A percentile compares a stretch with the other conserved stretches of the same genome.
phyloP scores from a whole-genome alignment of 2,888 invertebrate species.

The Creontiades dilutus region DNA sequence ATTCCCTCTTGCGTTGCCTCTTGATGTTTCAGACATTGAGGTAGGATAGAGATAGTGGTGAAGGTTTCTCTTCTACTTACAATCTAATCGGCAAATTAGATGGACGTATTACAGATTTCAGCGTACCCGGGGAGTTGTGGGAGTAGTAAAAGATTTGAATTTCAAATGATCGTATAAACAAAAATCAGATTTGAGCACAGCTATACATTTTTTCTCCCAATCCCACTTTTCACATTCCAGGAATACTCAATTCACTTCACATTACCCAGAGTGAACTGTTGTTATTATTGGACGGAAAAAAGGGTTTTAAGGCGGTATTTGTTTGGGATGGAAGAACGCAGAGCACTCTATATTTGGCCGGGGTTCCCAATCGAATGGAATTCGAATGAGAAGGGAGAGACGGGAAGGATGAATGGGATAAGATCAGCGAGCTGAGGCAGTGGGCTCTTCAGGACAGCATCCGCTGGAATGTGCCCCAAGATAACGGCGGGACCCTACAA shows the following conservation, averaged over 20 bases:
- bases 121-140: no score
- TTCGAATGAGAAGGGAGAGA: conserved; percentile 20
- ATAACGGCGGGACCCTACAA: conserved; percentile 3
- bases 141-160: no score
- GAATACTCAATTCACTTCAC: not conserved
- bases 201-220: no score
- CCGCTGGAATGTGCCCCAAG: conserved; percentile 26
- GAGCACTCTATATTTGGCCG: conserved; percentile 21
- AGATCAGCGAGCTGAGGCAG: conserved; percentile 30
- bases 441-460: conserved; percentile 9
- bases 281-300: conserved; percentile 3
- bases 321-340: conserved; percentile 12
- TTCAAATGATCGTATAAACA: no score
- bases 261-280: not conserved
- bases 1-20: no score
- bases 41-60: no score
- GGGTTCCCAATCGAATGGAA: conserved; percentile 25
- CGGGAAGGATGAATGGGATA: conserved; percentile 25
- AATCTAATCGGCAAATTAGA: no score
- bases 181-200: no score
- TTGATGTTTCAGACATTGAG: no score
- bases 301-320: not conserved
- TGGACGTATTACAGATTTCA: no score
- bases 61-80: no score
- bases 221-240: not conserved